These are phyloP conservation scores for Rhynchotus rufescens DNA, from an alignment of 2,797 vertebrate species.

Conservation along the genomic window DNA sequence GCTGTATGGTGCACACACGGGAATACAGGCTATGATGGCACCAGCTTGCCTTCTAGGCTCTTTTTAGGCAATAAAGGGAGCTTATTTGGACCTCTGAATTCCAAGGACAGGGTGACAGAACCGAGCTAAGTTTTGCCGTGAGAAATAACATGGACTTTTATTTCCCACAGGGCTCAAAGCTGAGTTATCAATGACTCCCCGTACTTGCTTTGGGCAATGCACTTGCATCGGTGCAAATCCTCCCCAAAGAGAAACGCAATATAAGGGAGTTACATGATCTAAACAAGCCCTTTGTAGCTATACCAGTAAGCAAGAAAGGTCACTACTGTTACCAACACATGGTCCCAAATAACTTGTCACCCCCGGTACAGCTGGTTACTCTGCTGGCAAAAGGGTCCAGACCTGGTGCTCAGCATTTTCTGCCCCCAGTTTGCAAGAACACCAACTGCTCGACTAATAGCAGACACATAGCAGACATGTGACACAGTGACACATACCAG, in stretches of 20 bases:
- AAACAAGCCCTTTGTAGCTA: not conserved
- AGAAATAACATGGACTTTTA: not conserved
- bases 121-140: not conserved
- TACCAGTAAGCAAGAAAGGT: not conserved
- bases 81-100: not conserved
- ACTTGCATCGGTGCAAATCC: rapidly evolving
- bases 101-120: not conserved
- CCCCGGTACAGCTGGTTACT: not conserved
- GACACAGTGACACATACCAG: not conserved
- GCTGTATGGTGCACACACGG: not conserved
- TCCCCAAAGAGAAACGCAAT: not conserved
- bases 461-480: too few relatives aligned
- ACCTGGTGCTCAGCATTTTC: not conserved
- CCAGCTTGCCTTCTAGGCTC: not conserved
- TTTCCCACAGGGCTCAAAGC: not conserved
- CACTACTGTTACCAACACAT: not conserved
- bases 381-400: not conserved
- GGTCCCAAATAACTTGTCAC: not conserved
- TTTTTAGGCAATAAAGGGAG: not conserved
- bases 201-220: not conserved
- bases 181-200: not conserved
- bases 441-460: not conserved
- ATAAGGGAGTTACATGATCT: not conserved
- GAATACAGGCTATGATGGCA: not conserved
- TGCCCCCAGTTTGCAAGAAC: not conserved